Conservation (phyloP, 92 coral and sea anemone genomes). For the Epizoanthus stellaris region DNA sequence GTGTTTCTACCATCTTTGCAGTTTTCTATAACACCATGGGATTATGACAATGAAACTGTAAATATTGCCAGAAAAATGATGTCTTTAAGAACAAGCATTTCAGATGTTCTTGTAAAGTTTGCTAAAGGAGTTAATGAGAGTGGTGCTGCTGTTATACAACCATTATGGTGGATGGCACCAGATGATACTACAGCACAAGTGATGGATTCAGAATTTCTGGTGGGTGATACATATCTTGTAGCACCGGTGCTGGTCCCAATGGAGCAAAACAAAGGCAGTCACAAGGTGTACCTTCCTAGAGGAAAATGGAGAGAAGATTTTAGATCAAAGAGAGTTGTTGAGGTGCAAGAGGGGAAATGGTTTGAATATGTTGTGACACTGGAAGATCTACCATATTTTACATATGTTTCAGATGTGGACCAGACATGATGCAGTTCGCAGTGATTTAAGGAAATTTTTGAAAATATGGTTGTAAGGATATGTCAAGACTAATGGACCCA, state of each 20-base stretch:
- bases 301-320: conserved; percentile 81
- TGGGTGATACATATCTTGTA: conserved; percentile 72
- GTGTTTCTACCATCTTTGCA: conserved; percentile 81
- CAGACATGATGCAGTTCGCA: no score
- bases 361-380: conserved; percentile 52
- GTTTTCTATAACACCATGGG: conserved; percentile 82
- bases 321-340: conserved; percentile 44
- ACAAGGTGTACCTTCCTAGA: conserved; percentile 70
- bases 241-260: conserved; percentile 77
- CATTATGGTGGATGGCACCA: conserved; percentile 92
- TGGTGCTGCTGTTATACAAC: conserved; percentile 77
- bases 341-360: conserved; percentile 62
- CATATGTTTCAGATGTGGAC: conserved; percentile 28
- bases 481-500: no score
- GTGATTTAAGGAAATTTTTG: no score
- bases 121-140: conserved; percentile 68
- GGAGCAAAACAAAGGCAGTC: conserved; percentile 52
- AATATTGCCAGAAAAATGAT: conserved; percentile 58
- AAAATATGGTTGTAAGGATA: no score
- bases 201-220: conserved; percentile 72
- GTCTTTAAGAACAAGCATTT: conserved; percentile 55
- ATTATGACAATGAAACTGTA: conserved; percentile 67
- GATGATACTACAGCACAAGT: conserved; percentile 62
- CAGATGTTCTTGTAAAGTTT: conserved; percentile 56
- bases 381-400: conserved; percentile 68